Conservation (phyloP, 2,888 invertebrate genomes). For the Clistopyga incitator region DNA sequence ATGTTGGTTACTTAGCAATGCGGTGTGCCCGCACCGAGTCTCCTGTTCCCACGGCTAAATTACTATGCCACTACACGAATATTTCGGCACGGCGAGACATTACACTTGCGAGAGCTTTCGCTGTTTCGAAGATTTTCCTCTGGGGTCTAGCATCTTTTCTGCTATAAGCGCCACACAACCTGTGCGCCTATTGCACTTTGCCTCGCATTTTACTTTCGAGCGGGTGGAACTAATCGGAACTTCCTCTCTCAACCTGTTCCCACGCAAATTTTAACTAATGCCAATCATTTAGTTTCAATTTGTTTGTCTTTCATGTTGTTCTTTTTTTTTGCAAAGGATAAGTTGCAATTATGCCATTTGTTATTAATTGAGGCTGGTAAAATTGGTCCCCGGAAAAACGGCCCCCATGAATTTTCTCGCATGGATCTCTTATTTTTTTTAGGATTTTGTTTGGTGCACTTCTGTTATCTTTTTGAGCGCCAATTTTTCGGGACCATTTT, state of each 20-base stretch:
- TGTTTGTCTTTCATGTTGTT: neutral
- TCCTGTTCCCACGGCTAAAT: slow-evolving; percentile 77
- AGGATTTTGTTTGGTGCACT: no score
- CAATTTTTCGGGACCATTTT: no score
- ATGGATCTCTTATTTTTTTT: no score
- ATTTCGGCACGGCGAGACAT: slow-evolving; percentile 66
- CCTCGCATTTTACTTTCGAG: slow-evolving; percentile 7
- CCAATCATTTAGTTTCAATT: slow-evolving; percentile 5
- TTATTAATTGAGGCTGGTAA: no score
- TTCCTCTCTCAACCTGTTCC: slow-evolving; percentile 49
- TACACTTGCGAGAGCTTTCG: slow-evolving; percentile 60
- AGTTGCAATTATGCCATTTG: neutral
- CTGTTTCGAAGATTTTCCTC: slow-evolving; percentile 59
- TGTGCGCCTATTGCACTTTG: slow-evolving; percentile 30
- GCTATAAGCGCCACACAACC: slow-evolving; percentile 58
- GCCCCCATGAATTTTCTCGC: no score
- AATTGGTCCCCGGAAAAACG: no score
- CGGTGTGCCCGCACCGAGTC: slow-evolving; percentile 69
- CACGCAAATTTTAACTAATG: slow-evolving; percentile 37
- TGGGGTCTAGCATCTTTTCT: slow-evolving; percentile 40
- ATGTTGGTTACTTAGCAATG: slow-evolving; percentile 76
- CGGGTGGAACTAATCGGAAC: slow-evolving; percentile 55
- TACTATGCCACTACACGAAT: slow-evolving; percentile 77
- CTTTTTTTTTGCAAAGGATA: neutral
- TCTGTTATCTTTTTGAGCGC: no score